Base-by-base conservation (phyloP, 1,140 invertebrate genomes). In the Trichonephila inaurata region DNA sequence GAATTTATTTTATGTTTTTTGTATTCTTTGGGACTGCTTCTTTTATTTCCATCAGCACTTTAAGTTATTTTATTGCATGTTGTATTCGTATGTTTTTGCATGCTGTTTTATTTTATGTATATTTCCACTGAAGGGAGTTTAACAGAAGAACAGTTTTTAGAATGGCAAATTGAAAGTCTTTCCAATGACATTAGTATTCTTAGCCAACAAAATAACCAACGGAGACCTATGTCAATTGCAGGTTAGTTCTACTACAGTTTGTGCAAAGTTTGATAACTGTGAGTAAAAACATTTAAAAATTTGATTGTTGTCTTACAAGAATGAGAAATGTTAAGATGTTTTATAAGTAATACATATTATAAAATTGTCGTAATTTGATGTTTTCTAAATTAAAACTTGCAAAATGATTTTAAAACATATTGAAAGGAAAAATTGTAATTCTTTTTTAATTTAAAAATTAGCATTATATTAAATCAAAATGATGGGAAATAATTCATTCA, bases 211-310 rank as follows among this genome's bases (percentile, higher is more conserved):
- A 88, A 72, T 19, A 89, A 66, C n/a, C 93, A 94, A 33, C 28
- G 93, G 19, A 82, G 93, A 16, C 93, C 93, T 58, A 90, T 90
- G 87, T 94, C 93, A 66, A 94, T 94, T 24, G 93, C 93, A 94
- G 93, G 93, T 94, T 90, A 93, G 92, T 93, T 93, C 12, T 61
- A 28, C 33, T 28, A 16, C 14, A 12, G 33, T 40, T 77, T 77
- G 51, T 12, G 51, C 7, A 10, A 12, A 10, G 51, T 51, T 51
- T 51, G 51, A 10, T 51, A 12, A 51, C 10, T 51, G 51, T 10
- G 10, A 5, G 51, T 51, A 51, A 7, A 51, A 0, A 51, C 10
- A 51, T 51, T 12, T 51, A 51, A 51, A 51, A 51, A 51, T 12
- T 10, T 51, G 10, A 51, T 7, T 51, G 7, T 10, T 7, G 10